phyloP scores from a whole-genome alignment of 2,888 invertebrate species.

The Anoplius nigerrimus region DNA sequence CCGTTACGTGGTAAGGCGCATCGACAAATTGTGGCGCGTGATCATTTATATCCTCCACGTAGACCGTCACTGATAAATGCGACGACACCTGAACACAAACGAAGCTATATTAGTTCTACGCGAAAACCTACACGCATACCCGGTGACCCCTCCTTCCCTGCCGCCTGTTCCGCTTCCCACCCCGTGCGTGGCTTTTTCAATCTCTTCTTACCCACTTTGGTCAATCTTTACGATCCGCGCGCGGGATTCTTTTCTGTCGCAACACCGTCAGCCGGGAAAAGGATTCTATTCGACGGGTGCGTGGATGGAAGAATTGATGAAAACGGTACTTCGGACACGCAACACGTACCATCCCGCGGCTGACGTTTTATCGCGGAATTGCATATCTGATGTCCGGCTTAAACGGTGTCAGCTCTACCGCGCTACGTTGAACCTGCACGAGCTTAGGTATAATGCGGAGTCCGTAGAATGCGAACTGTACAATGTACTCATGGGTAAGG shows the following conservation, averaged over 20 bases:
- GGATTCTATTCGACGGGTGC: slow-evolving; percentile 2
- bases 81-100: slow-evolving; percentile 83
- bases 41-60: slow-evolving; percentile 92
- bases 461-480: too few species aligned
- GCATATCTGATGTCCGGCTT: too few species aligned
- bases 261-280: slow-evolving; percentile 21
- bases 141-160: background rate
- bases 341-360: background rate
- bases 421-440: too few species aligned
- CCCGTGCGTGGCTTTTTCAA: background rate
- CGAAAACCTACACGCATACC: too few species aligned
- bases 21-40: slow-evolving; percentile 87
- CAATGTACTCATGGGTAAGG: too few species aligned
- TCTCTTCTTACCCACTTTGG: too few species aligned
- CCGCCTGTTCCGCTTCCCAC: background rate
- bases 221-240: background rate
- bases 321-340: background rate
- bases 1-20: slow-evolving; percentile 86
- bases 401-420: too few species aligned
- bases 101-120: slow-evolving; percentile 12
- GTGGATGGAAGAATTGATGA: slow-evolving; percentile 7
- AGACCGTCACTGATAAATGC: slow-evolving; percentile 89
- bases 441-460: too few species aligned
- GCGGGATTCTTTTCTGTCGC: slow-evolving; percentile 20
- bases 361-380: too few species aligned